A percentile compares a stretch with the other conserved stretches of the same genome.
These are phyloP conservation scores for Pedionomus torquatus DNA, from an alignment of 2,113 vertebrate species.

Conservation along the genomic window DNA sequence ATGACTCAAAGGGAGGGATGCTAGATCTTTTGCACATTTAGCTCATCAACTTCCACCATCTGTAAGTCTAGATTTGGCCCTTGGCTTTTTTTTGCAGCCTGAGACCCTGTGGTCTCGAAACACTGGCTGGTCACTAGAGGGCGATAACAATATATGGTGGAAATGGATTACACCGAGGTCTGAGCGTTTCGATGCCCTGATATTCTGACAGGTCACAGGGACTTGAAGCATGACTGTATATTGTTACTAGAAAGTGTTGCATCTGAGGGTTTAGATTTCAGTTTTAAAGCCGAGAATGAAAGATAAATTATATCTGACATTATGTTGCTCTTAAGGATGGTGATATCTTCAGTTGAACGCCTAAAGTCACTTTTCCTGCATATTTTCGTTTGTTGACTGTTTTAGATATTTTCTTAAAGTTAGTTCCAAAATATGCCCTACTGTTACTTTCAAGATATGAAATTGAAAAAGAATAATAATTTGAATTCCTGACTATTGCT, in stretches of 20 bases:
- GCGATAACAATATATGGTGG: too few species aligned
- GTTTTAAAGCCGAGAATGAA: not conserved
- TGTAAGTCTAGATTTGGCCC: not conserved
- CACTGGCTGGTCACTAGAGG: not conserved
- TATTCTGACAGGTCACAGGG: not conserved
- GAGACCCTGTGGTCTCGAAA: not conserved
- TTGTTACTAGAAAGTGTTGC: not conserved
- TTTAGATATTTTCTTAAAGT: not conserved
- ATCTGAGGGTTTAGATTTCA: not conserved
- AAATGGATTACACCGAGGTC: too few species aligned
- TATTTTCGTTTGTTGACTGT: not conserved
- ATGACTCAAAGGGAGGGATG: not conserved
- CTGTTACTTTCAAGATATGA: not conserved
- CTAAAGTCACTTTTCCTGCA: not conserved
- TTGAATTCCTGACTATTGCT: not conserved
- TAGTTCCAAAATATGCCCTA: not conserved
- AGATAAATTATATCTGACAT: not conserved
- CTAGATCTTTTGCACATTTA: not conserved
- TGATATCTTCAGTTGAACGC: accelerated
- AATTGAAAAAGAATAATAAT: not conserved
- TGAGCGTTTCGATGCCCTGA: too few species aligned
- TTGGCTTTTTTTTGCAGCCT: not conserved
- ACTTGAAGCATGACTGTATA: accelerated
- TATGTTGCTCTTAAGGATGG: not conserved
- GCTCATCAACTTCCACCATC: not conserved